Evolutionary conservation across 2,113 vertebrate species (phyloP), one percentile per base, ranked within the genome.

Genomic region (Dicentrarchus labrax): DNA sequence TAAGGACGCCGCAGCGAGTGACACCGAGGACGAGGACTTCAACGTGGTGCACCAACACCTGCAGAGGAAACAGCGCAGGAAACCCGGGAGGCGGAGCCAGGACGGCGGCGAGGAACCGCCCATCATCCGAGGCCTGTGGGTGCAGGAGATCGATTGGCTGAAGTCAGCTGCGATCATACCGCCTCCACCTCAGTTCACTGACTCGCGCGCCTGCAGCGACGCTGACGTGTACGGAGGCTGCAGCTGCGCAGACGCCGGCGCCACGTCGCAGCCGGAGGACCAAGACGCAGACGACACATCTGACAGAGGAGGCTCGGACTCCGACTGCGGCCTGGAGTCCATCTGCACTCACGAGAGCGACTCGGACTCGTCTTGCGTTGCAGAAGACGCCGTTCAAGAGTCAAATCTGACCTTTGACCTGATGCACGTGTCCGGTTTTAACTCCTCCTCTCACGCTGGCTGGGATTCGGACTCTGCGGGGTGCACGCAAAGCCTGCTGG

Each of bases 101-200:
- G 77, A 79, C 39, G 83, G 72, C 0, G 83, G 88, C 4, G 85
- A 75, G 1, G 79, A 89, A 2, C 89, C 75, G 12, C 93, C 93
- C 0, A 75, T 93, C 16, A 94, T 94, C 79, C 72, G 66, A 10
- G 92, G 92, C 0, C 82, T 94, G 51, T 94, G 93, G 92, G 93
- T 94, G 76, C 93, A 92, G 73, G 92, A 93, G 91, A 86, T 93
- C 0, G 91, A 94, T 4, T 92, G 93, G 93, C 70, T 90, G 43
- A 89, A 64, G 15, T 88, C 85, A 0, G 9, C 69, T 9, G 85
- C 85, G 10, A 74, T 94, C 86, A 87, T 94, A n/a, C 91, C 91
- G 8, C 94, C 92, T 22, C 93, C 92, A 72, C 89, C 88, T 60
- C 89, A 90, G 84, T 93, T 93, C 1, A 93, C 84, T 0, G 93